A percentile compares a stretch with the other conserved stretches of the same genome.
Evolutionary conservation across 2,888 invertebrate species (phyloP).

Genomic region (Phortica okadai): DNA sequence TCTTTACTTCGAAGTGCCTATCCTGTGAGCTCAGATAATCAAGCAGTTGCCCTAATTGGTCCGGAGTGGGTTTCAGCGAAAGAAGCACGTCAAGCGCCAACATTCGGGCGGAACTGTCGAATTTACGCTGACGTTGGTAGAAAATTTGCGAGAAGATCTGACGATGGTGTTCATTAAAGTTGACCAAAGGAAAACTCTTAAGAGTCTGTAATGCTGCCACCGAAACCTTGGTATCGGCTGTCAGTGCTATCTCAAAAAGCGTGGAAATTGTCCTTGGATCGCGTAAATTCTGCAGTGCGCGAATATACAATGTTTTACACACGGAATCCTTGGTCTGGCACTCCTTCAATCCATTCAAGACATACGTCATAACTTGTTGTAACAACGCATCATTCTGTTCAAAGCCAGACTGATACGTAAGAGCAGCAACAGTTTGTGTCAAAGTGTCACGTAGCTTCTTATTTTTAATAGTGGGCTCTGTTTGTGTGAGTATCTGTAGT

Average conservation of each 20-base stretch:
- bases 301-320: constrained; percentile 81
- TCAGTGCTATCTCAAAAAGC: constrained; percentile 78
- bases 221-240: constrained; percentile 78
- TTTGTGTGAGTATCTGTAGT: constrained; percentile 63
- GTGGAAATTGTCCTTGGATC: constrained; percentile 80
- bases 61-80: constrained; percentile 78
- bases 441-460: constrained; percentile 82
- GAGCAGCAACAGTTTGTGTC: constrained; percentile 81
- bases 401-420: constrained; percentile 78
- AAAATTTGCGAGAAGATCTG: constrained; percentile 79
- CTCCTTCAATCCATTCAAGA: constrained; percentile 71
- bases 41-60: constrained; percentile 78
- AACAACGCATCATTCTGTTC: constrained; percentile 57
- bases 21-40: constrained; percentile 78
- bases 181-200: constrained; percentile 77
- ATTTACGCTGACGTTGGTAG: constrained; percentile 79
- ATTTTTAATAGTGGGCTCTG: constrained; percentile 78
- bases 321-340: constrained; percentile 76
- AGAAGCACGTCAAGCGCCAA: constrained; percentile 84
- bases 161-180: constrained; percentile 75
- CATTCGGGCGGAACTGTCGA: constrained; percentile 84
- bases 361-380: constrained; percentile 68
- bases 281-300: constrained; percentile 84
- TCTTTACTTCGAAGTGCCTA: constrained; percentile 81
- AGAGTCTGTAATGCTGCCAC: constrained; percentile 84